Conservation (phyloP, 2,888 invertebrate genomes). For the Cerastoderma edule region DNA sequence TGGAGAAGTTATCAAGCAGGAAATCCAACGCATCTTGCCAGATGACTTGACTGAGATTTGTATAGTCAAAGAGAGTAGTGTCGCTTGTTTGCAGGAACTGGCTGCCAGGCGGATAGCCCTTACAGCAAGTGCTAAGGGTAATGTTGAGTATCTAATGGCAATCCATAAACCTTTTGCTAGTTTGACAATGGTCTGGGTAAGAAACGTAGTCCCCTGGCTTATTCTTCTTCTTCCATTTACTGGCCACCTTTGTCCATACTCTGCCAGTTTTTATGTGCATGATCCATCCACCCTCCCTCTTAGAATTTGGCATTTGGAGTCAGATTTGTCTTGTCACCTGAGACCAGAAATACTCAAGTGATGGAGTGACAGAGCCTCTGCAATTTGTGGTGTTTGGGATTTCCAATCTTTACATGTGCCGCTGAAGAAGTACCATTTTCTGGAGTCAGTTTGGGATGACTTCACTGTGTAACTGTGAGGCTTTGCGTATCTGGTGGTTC, state of each 20-base stretch:
- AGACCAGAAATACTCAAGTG: too few species aligned
- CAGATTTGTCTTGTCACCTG: too few species aligned
- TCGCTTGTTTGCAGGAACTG: conserved; percentile 22
- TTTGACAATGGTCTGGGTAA: too few species aligned
- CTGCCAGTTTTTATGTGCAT: background rate
- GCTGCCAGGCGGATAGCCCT: background rate
- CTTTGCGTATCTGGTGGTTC: too few species aligned
- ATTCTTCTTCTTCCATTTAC: background rate
- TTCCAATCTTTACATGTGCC: too few species aligned
- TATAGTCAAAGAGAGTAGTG: background rate
- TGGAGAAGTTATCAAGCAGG: background rate
- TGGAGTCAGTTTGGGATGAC: too few species aligned
- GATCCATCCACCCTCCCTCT: too few species aligned
- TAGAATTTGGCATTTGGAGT: too few species aligned
- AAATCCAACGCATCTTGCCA: conserved; percentile 1
- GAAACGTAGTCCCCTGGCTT: background rate
- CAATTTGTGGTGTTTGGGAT: too few species aligned
- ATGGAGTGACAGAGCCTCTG: too few species aligned
- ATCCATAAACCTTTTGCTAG: background rate
- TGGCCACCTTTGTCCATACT: conserved; percentile 1
- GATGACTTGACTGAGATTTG: background rate
- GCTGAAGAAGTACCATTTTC: too few species aligned
- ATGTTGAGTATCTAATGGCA: background rate
- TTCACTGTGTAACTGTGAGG: too few species aligned
- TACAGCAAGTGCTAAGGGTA: background rate